Conservation (phyloP, 2,797 vertebrate species). For the Erpetoichthys calabaricus region DNA sequence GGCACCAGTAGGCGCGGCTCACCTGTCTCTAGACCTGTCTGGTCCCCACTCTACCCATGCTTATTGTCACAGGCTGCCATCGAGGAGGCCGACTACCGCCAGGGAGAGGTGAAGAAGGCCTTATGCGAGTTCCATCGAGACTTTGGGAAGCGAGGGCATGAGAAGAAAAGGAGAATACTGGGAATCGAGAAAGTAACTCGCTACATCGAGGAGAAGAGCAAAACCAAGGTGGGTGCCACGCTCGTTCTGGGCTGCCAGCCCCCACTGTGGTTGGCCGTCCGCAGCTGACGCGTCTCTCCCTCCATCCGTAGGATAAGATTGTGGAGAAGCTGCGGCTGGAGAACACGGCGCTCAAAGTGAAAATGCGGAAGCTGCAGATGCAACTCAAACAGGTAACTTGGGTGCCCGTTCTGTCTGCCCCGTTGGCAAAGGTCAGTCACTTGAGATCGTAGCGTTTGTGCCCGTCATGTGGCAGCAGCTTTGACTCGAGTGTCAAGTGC, state of each 20-base stretch:
- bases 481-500: no score
- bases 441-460: background rate
- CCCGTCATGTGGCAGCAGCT: background rate
- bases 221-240: conserved; percentile 36
- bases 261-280: no score
- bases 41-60: background rate
- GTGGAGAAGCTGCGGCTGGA: conserved; percentile 47
- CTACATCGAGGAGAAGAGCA: conserved; percentile 47
- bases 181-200: conserved; percentile 46
- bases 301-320: conserved; percentile 36
- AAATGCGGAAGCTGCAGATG: conserved; percentile 46
- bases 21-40: background rate
- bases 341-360: conserved; percentile 41
- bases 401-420: background rate
- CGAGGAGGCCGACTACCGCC: conserved; percentile 45
- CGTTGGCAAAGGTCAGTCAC: background rate
- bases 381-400: conserved; percentile 43
- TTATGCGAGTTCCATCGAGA: conserved; percentile 46
- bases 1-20: no score
- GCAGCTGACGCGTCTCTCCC: background rate
- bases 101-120: conserved; percentile 41
- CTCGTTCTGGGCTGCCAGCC: no score
- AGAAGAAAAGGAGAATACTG: conserved; percentile 33
- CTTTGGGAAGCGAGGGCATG: conserved; percentile 31
- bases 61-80: conserved; percentile 35